Percentiles rank a stretch among this genome's conserved stretches.
Evolutionary conservation across 2,797 vertebrate genomes (phyloP).

Genomic region (Platyrinchus mystaceus): DNA sequence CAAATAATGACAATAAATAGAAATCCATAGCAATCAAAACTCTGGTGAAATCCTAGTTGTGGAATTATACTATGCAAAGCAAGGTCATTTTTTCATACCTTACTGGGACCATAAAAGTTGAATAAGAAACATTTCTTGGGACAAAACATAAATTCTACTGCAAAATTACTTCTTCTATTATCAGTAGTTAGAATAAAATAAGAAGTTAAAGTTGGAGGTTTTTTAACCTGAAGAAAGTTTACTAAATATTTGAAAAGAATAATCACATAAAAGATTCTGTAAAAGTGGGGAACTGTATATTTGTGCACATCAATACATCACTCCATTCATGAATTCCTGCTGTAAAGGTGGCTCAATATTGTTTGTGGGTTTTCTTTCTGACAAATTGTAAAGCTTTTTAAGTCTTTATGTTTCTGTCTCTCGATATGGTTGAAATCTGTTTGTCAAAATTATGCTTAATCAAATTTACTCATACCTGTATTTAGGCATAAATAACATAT

Average conservation of each 20-base stretch:
- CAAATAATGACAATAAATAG: not conserved
- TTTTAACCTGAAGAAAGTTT: not conserved
- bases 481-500: not conserved
- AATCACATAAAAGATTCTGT: not conserved
- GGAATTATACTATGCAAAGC: not conserved
- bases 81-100: not conserved
- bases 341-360: not conserved
- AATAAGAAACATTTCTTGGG: not conserved
- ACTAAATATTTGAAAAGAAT: not conserved
- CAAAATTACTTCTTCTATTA: not conserved
- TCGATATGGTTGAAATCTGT: not conserved
- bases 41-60: not conserved
- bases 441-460: not conserved
- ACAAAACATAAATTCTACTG: not conserved
- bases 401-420: not conserved
- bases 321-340: not conserved
- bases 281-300: not conserved
- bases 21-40: not conserved
- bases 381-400: not conserved
- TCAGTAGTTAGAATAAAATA: not conserved
- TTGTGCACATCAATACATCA: not conserved
- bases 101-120: not conserved
- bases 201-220: not conserved
- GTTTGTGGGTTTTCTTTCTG: not conserved
- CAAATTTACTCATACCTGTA: not conserved